Percentiles rank a stretch among this genome's conserved stretches.
These are phyloP conservation scores for Coelogynopora nodosa DNA, from an alignment of 2,888 invertebrate species.

Conservation along the genomic window DNA sequence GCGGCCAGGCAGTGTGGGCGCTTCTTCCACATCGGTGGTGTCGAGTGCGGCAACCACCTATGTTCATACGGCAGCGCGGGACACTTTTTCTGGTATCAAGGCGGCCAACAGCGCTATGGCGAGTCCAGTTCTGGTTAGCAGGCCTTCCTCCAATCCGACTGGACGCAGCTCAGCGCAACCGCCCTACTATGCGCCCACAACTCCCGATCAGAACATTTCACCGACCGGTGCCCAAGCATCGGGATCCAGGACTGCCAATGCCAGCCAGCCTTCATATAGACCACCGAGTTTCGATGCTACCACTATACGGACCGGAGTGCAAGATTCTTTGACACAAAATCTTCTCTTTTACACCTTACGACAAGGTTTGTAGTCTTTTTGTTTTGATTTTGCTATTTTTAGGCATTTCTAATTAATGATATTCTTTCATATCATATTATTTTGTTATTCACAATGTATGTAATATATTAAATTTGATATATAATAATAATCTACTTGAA, in stretches of 20 bases:
- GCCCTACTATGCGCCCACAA: background rate
- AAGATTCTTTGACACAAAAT: background rate
- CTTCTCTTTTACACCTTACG: background rate
- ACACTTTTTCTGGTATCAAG: background rate
- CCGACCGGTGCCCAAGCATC: background rate
- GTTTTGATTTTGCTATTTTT: too few relatives aligned
- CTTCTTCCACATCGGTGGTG: background rate
- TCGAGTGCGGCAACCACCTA: background rate
- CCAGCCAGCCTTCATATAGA: background rate
- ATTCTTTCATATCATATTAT: too few relatives aligned
- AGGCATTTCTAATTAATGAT: too few relatives aligned
- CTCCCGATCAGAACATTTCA: background rate
- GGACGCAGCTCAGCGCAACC: background rate
- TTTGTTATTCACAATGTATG: too few relatives aligned
- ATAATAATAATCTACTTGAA: too few relatives aligned
- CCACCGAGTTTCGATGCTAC: background rate
- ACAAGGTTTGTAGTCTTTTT: too few relatives aligned
- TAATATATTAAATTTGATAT: too few relatives aligned
- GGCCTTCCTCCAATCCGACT: constrained; percentile 33
- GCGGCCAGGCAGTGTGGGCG: background rate
- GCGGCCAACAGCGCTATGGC: background rate
- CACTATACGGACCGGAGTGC: background rate
- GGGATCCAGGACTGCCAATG: background rate
- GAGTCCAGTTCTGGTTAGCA: constrained; percentile 21
- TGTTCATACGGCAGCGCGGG: background rate